Evolutionary conservation across 1,140 invertebrate species (phyloP).

Genomic region (Chironomus striatipennis): DNA sequence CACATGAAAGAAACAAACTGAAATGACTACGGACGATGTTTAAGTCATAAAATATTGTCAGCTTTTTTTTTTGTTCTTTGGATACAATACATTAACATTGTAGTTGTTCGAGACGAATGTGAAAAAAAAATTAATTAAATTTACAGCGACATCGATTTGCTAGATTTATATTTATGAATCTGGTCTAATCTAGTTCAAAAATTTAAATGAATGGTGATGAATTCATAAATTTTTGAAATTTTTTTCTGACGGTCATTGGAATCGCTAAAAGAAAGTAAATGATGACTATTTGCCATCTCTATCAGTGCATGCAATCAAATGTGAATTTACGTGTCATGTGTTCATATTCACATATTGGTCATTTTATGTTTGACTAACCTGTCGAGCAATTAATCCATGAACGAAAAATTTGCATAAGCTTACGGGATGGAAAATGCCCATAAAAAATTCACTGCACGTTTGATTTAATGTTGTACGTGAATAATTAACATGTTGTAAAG

Average conservation of each 20-base stretch:
- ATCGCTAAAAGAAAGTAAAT: background rate
- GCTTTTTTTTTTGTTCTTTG: constrained; percentile 21
- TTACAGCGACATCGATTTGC: too few relatives aligned
- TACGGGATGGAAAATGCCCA: background rate
- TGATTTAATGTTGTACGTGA: too few relatives aligned
- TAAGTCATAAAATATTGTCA: constrained; percentile 20
- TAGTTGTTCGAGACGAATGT: background rate
- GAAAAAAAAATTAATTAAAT: too few relatives aligned
- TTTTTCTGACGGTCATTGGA: too few relatives aligned
- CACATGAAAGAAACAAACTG: constrained; percentile 22
- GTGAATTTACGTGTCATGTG: background rate
- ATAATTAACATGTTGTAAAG: too few relatives aligned
- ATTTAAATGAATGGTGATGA: too few relatives aligned
- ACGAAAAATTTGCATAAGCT: background rate
- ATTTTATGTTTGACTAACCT: background rate
- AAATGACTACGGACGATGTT: constrained; percentile 22
- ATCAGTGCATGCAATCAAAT: background rate
- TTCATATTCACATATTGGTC: background rate
- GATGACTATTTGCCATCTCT: background rate
- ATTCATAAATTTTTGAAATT: too few relatives aligned
- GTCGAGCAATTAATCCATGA: background rate
- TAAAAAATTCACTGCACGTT: too few relatives aligned
- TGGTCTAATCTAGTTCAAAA: too few relatives aligned
- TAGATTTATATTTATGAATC: too few relatives aligned
- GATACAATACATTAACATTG: background rate